These are phyloP conservation scores for Argyresthia albistria DNA, from an alignment of 2,888 invertebrate species.

Conservation along the genomic window DNA sequence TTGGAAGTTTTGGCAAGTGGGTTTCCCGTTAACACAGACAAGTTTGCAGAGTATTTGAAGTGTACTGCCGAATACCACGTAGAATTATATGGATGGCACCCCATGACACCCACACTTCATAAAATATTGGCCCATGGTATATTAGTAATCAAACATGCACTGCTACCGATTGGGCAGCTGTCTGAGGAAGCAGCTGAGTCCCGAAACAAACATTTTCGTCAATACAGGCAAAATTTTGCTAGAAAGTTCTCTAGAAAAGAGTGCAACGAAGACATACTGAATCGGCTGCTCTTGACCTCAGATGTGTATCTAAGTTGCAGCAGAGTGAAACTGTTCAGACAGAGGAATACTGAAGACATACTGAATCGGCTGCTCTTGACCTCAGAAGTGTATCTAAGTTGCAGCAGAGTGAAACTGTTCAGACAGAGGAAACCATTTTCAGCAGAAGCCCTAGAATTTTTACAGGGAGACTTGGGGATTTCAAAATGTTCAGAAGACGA, in stretches of 20 bases:
- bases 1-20: conserved; percentile 17
- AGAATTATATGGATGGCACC: conserved; percentile 20
- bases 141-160: neutral
- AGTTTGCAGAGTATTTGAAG: conserved; percentile 9
- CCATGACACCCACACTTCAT: conserved; percentile 26
- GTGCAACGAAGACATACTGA: neutral
- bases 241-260: neutral
- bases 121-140: conserved; percentile 24
- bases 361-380: no score
- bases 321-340: neutral
- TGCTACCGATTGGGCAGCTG: neutral
- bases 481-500: no score
- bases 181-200: no score
- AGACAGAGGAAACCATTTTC: no score
- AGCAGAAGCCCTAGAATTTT: no score
- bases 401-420: no score
- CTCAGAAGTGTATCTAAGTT: no score
- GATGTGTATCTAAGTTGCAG: neutral
- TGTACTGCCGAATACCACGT: conserved; percentile 21
- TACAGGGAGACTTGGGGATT: no score
- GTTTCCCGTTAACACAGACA: conserved; percentile 1
- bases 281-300: neutral
- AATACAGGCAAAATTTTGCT: neutral
- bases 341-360: no score
- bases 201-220: no score